A percentile compares a stretch with the other conserved stretches of the same genome.
Conservation (phyloP, 1,140 invertebrate species). For the Cyrtorhinus lividipennis region DNA sequence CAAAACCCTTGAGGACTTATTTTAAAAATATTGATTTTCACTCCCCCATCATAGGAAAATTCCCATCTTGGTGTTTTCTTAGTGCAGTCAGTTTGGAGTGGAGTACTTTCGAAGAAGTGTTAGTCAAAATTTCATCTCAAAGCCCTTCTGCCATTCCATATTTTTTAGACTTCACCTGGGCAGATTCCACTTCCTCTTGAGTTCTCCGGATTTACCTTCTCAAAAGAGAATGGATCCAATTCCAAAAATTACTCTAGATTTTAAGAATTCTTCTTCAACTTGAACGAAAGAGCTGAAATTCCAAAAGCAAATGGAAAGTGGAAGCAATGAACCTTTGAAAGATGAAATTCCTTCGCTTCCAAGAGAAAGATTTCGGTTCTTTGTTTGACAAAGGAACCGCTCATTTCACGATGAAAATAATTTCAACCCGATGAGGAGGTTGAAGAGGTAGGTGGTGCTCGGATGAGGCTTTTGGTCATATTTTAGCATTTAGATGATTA, state of each 20-base stretch:
- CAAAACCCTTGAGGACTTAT: too few species aligned
- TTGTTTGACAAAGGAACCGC: conserved; percentile 7
- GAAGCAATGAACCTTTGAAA: conserved; percentile 6
- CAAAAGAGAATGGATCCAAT: background rate
- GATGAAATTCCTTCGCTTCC: conserved; percentile 8
- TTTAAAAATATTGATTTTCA: too few species aligned
- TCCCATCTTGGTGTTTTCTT: too few species aligned
- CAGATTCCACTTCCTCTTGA: too few species aligned
- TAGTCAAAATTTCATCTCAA: too few species aligned
- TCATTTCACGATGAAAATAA: conserved; percentile 4
- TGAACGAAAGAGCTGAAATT: conserved; percentile 3
- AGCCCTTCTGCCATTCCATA: too few species aligned
- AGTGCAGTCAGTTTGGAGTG: too few species aligned
- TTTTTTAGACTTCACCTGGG: too few species aligned
- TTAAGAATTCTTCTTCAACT: background rate
- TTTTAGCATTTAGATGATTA: background rate
- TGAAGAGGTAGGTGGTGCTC: background rate
- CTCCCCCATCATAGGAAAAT: too few species aligned
- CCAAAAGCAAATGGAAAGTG: conserved; percentile 8
- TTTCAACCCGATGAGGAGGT: background rate
- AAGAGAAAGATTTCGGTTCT: conserved; percentile 6
- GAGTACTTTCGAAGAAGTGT: too few species aligned
- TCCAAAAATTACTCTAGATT: background rate
- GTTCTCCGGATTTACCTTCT: background rate
- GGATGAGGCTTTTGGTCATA: background rate